Evolutionary conservation across 2,797 vertebrate genomes (phyloP).

Genomic region (Loriculus beryllinus): DNA sequence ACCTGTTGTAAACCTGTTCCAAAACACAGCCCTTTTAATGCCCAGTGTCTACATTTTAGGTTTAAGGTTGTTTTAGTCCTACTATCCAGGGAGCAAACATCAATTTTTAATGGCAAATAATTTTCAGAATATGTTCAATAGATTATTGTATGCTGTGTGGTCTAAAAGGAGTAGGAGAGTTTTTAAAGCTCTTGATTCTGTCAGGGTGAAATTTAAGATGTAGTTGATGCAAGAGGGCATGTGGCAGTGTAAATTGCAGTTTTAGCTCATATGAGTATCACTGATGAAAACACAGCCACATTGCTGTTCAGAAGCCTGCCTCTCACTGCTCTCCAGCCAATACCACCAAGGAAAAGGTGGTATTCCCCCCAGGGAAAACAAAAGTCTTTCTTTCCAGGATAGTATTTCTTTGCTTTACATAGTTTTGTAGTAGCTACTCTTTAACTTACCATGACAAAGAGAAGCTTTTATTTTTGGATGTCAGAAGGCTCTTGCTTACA

Average conservation of each 20-base stretch:
- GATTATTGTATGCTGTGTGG: neutral
- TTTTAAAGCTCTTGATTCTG: neutral
- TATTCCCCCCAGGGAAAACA: neutral
- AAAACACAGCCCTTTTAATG: neutral
- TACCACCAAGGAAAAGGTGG: neutral
- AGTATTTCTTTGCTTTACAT: neutral
- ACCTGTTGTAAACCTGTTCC: neutral
- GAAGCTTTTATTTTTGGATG: neutral
- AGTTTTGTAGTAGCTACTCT: neutral
- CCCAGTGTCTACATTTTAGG: neutral
- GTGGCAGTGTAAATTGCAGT: neutral
- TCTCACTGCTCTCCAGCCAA: neutral
- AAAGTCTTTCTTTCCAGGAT: neutral
- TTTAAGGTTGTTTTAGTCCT: neutral
- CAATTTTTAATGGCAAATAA: neutral
- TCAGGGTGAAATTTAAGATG: neutral
- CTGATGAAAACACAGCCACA: neutral
- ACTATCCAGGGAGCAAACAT: neutral
- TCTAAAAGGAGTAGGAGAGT: neutral
- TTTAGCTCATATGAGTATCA: neutral
- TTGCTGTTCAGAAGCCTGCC: neutral
- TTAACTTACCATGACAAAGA: neutral
- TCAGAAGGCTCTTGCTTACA: neutral
- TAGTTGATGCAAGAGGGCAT: neutral
- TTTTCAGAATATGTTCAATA: neutral